phyloP scores from a whole-genome alignment of 2,797 vertebrate species.

The Sebastes baramenuke region DNA sequence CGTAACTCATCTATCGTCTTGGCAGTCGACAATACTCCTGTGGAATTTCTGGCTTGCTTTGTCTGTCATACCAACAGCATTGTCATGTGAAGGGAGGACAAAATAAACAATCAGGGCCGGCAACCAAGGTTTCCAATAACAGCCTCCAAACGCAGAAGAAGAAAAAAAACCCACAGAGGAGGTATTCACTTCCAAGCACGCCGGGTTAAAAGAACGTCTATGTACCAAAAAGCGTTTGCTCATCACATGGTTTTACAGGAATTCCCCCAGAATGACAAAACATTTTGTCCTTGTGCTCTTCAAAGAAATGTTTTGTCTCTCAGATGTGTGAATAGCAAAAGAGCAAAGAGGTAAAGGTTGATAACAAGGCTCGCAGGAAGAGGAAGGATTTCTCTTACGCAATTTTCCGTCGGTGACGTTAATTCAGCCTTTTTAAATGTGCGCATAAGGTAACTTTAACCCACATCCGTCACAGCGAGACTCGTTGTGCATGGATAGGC shows the following conservation, averaged over 20 bases:
- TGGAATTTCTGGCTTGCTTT: conserved; percentile 57
- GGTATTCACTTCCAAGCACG: conserved; percentile 55
- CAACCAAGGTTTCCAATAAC: conserved; percentile 71
- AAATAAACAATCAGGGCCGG: conserved; percentile 66
- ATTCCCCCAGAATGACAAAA: conserved; percentile 48
- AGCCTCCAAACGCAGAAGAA: conserved; percentile 37
- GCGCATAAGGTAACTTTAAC: conserved; percentile 64
- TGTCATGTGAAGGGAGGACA: conserved; percentile 72
- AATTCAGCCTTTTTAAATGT: conserved; percentile 44
- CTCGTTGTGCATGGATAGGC: conserved; percentile 65
- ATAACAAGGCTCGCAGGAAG: neutral
- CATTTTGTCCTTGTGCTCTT: conserved; percentile 14
- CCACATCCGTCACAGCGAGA: conserved; percentile 69
- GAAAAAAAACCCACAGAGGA: conserved; percentile 29
- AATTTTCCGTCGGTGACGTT: conserved; percentile 11
- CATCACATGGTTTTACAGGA: conserved; percentile 58
- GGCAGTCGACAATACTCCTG: conserved; percentile 27
- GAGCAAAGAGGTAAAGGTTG: conserved; percentile 2
- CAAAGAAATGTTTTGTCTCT: conserved; percentile 21
- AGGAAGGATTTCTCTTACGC: neutral
- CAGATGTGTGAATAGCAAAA: conserved; percentile 4
- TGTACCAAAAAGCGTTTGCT: conserved; percentile 52
- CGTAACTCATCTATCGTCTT: conserved; percentile 39
- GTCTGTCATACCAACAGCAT: conserved; percentile 48
- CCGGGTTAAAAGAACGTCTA: conserved; percentile 47